phyloP scores from a whole-genome alignment of 2,888 invertebrate species.

The Drosophila pseudotakahashii region DNA sequence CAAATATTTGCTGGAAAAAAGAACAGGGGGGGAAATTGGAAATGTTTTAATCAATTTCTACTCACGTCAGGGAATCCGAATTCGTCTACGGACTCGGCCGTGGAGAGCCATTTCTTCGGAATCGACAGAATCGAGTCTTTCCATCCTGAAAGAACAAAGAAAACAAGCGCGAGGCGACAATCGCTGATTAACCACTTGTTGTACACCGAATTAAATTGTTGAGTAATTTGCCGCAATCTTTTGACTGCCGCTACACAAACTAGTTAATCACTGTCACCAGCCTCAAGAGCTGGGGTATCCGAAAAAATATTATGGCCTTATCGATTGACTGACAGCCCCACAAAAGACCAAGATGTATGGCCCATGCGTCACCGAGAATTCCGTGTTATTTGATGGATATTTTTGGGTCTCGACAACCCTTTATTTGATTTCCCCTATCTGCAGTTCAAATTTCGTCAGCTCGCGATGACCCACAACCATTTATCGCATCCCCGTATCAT shows the following conservation, averaged over 20 bases:
- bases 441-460: slow-evolving; percentile 24
- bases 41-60: slow-evolving; percentile 72
- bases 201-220: slow-evolving; percentile 42
- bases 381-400: neutral
- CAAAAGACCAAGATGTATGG: slow-evolving; percentile 25
- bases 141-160: slow-evolving; percentile 87
- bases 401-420: slow-evolving; percentile 19
- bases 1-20: slow-evolving; percentile 60
- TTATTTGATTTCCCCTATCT: slow-evolving; percentile 39
- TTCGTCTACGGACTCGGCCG: slow-evolving; percentile 84
- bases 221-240: slow-evolving; percentile 48
- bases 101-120: slow-evolving; percentile 89
- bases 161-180: slow-evolving; percentile 4
- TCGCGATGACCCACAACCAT: slow-evolving; percentile 16
- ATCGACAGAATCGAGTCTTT: slow-evolving; percentile 89
- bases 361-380: slow-evolving; percentile 29
- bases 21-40: slow-evolving; percentile 44
- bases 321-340: slow-evolving; percentile 23
- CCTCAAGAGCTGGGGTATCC: slow-evolving; percentile 38
- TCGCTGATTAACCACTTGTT: slow-evolving; percentile 39
- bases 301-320: slow-evolving; percentile 15
- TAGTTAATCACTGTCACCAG: slow-evolving; percentile 64
- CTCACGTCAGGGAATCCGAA: slow-evolving; percentile 85
- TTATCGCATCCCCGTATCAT: slow-evolving; percentile 6
- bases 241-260: slow-evolving; percentile 4